These are phyloP conservation scores for Ceratosolen solmsi DNA, from an alignment of 1,140 invertebrate genomes.

Conservation along the genomic window DNA sequence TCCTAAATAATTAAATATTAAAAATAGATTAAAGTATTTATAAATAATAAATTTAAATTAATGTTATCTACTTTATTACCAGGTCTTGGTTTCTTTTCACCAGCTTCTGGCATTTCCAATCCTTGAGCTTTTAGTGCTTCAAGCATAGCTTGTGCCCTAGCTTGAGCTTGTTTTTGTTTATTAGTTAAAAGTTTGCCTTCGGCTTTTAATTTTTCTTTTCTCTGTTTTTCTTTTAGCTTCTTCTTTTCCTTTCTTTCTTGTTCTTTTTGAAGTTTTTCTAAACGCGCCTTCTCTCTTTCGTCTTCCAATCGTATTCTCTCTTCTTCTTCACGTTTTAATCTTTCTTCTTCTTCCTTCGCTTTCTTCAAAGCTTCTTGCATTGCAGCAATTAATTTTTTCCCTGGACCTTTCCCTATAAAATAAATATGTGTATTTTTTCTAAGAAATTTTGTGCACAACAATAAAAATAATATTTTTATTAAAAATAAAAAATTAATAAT, in stretches of 20 bases:
- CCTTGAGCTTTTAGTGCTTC: conserved; percentile 91
- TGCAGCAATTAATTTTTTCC: conserved; percentile 85
- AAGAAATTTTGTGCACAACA: too few relatives aligned
- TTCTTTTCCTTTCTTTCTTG: conserved; percentile 91
- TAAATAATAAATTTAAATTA: not conserved
- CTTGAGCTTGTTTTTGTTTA: conserved; percentile 92
- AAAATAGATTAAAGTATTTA: not conserved
- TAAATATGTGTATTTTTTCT: not conserved
- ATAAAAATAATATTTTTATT: not conserved
- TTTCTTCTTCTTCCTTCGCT: conserved; percentile 78
- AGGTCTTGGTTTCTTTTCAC: conserved; percentile 81
- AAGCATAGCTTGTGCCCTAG: conserved; percentile 89
- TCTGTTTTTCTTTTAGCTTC: conserved; percentile 96
- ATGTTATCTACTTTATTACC: conserved; percentile 61
- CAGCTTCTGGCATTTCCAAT: conserved; percentile 79
- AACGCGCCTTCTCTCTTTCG: conserved; percentile 80
- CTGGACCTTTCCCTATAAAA: conserved; percentile 77
- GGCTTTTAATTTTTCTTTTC: conserved; percentile 92
- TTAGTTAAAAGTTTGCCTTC: conserved; percentile 95
- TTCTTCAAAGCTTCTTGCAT: conserved; percentile 92
- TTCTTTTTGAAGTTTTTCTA: conserved; percentile 85
- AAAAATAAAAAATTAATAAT: conserved; percentile 6
- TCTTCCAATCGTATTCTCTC: conserved; percentile 84
- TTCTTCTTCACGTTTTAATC: conserved; percentile 84
- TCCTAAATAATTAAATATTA: conserved; percentile 60